phyloP scores from a whole-genome alignment of 1,140 invertebrate species.

The Chionoecetes opilio region DNA sequence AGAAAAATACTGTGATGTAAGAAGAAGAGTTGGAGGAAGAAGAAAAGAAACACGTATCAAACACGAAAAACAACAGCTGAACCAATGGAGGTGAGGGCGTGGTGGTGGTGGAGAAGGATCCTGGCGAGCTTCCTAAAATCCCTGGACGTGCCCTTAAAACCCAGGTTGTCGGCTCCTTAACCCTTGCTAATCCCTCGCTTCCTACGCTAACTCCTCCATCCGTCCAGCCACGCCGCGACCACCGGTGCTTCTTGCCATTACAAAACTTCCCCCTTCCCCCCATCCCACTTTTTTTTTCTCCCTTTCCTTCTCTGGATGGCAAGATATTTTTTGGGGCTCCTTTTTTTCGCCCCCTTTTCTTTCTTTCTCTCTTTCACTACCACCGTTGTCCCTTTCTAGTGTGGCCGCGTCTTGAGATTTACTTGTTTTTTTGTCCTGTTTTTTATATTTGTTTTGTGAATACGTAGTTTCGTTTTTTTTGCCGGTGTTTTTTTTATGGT shows the following conservation, averaged over 20 bases:
- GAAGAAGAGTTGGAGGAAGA: too few species aligned
- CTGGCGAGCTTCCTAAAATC: slow-evolving; percentile 5
- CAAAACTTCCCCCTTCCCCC: neutral
- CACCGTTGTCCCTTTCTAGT: neutral
- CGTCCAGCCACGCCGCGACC: neutral
- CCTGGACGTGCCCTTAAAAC: slow-evolving; percentile 21
- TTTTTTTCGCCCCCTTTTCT: neutral
- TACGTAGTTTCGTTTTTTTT: neutral
- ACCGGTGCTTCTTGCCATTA: neutral
- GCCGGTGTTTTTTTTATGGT: neutral
- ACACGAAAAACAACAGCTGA: neutral
- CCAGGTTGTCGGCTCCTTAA: slow-evolving; percentile 25
- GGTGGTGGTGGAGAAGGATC: neutral
- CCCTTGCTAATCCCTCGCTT: slow-evolving; percentile 36
- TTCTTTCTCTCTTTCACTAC: neutral
- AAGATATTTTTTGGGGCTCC: neutral
- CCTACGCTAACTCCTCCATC: slow-evolving; percentile 21
- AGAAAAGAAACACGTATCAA: neutral
- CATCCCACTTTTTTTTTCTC: neutral
- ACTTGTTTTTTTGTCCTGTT: neutral
- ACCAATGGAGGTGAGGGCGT: neutral
- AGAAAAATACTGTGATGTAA: too few species aligned
- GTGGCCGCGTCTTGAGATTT: neutral
- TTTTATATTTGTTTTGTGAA: neutral
- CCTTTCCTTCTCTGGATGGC: neutral